Conservation (phyloP, 2,888 invertebrate genomes). For the Thymelicus sylvestris region DNA sequence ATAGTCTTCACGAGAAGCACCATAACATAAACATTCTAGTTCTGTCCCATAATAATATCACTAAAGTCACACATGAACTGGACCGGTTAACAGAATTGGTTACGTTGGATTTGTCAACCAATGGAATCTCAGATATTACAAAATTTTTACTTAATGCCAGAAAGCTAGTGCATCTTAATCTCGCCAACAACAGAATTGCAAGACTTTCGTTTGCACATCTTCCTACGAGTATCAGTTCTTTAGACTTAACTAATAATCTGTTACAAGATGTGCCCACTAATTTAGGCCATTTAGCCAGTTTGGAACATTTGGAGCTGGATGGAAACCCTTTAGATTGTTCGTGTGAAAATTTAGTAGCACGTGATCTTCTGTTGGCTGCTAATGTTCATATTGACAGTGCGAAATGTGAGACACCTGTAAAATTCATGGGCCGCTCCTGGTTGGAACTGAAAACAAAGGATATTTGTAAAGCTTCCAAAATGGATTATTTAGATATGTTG, state of each 20-base stretch:
- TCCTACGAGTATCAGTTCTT: conserved; percentile 84
- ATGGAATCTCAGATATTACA: conserved; percentile 84
- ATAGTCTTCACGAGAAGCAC: conserved; percentile 76
- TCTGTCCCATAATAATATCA: conserved; percentile 86
- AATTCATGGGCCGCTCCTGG: conserved; percentile 82
- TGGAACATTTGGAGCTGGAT: conserved; percentile 87
- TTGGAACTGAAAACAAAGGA: conserved; percentile 84
- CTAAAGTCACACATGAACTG: conserved; percentile 83
- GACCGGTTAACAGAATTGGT: conserved; percentile 85
- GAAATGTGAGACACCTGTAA: conserved; percentile 82
- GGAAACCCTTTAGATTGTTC: conserved; percentile 89
- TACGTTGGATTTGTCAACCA: conserved; percentile 87
- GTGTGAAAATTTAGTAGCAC: conserved; percentile 87
- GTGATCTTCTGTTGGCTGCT: conserved; percentile 84
- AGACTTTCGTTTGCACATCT: conserved; percentile 80
- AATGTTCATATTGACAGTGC: conserved; percentile 83
- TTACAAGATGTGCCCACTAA: conserved; percentile 86
- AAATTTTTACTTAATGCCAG: conserved; percentile 84
- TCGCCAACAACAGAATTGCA: conserved; percentile 86
- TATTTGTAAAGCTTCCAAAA: conserved; percentile 76
- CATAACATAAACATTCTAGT: conserved; percentile 85
- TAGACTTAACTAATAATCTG: conserved; percentile 87
- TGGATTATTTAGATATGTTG: conserved; percentile 83
- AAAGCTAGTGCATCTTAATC: conserved; percentile 84
- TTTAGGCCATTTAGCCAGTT: conserved; percentile 78